phyloP scores from a whole-genome alignment of 2,113 vertebrate genomes.

The Meriones unguiculatus region DNA sequence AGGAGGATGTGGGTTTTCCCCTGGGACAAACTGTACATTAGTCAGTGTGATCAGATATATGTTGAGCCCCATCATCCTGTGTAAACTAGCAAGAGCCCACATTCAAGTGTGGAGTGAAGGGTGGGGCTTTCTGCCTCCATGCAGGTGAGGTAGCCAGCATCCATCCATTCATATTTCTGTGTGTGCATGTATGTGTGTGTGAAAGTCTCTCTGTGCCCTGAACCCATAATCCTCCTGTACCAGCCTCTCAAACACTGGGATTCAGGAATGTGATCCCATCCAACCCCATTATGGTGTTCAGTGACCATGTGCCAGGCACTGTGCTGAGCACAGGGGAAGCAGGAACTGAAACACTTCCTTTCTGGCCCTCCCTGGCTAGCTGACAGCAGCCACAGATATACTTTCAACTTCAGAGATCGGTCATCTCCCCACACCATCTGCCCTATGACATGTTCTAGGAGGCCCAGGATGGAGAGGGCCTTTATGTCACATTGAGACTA shows the following conservation, averaged over 20 bases:
- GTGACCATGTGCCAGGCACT: neutral
- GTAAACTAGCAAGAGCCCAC: neutral
- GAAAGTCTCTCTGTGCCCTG: neutral
- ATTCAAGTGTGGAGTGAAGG: neutral
- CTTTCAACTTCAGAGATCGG: neutral
- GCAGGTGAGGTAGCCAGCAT: neutral
- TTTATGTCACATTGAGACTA: conserved; percentile 38
- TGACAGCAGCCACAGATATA: neutral
- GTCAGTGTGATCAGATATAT: neutral
- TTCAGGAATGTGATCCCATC: neutral
- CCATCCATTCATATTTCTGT: neutral
- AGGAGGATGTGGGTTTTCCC: neutral
- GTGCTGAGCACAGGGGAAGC: neutral
- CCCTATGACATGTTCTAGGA: neutral
- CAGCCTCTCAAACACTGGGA: neutral
- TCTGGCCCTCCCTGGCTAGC: neutral
- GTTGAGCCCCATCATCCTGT: neutral
- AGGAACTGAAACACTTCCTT: fast-evolving
- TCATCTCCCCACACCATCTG: neutral
- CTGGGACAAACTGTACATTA: neutral
- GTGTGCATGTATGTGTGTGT: fast-evolving
- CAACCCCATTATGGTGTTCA: neutral
- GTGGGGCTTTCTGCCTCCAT: neutral
- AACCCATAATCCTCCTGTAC: neutral
- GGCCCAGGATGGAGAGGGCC: neutral